phyloP scores from a whole-genome alignment of 2,888 invertebrate genomes.

The Carpatolechia fugitivella region DNA sequence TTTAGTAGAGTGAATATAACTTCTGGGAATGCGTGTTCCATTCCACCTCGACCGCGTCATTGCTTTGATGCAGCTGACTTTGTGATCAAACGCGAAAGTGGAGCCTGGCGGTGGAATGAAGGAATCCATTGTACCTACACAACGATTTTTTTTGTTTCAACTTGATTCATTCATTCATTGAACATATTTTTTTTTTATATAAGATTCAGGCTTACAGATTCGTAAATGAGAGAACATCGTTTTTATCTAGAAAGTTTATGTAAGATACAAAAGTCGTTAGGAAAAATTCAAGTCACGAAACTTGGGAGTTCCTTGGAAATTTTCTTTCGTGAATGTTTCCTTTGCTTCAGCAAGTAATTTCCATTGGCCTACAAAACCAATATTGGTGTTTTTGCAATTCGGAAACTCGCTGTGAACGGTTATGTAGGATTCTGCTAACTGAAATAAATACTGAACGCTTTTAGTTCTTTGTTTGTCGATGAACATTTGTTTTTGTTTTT shows the following conservation, averaged over 20 bases:
- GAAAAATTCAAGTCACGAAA: conserved; percentile 4
- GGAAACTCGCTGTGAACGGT: conserved; percentile 32
- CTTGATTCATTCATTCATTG: no score
- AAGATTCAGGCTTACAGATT: no score
- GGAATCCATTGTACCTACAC: no score
- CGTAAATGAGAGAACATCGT: not conserved
- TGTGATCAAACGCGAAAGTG: no score
- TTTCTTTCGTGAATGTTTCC: conserved; percentile 13
- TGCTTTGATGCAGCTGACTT: no score
- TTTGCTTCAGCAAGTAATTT: conserved; percentile 44
- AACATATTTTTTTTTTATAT: no score
- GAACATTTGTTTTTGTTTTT: not conserved
- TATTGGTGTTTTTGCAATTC: conserved; percentile 38
- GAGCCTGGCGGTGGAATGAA: no score
- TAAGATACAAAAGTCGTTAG: not conserved
- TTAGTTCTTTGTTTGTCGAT: conserved; percentile 21
- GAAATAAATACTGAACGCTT: conserved; percentile 24
- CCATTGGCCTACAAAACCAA: conserved; percentile 36
- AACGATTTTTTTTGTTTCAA: no score
- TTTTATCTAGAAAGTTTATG: not conserved
- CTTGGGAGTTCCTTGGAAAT: not conserved
- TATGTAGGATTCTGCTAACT: conserved; percentile 27
- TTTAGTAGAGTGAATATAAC: no score
- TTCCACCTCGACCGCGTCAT: no score
- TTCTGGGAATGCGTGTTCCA: no score